These are phyloP conservation scores for human DNA, from an alignment of 2,113 vertebrate species.

Conservation along the genomic window GRCh38 chr9:79788001-79788500, in stretches of 20 bases:
- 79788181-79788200: neutral
- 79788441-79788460: neutral
- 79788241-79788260: neutral
- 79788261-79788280: neutral
- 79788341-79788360: neutral
- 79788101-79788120: neutral
- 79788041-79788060: neutral
- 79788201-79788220: neutral
- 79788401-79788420: neutral
- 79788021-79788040: neutral
- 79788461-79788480: neutral
- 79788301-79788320: neutral
- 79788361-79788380: neutral
- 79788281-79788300: neutral
- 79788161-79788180: neutral
- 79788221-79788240: neutral
- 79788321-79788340: neutral
- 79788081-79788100: neutral
- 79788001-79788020: neutral
- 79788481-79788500: neutral
- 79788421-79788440: neutral
- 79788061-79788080: neutral
- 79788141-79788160: neutral
- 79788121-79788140: neutral
- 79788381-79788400: conserved; percentile 18